A percentile compares a stretch with the other conserved stretches of the same genome.
Evolutionary conservation across 64 coral and sea anemone genomes (phyloP).

Genomic region (Stylophora pistillata): DNA sequence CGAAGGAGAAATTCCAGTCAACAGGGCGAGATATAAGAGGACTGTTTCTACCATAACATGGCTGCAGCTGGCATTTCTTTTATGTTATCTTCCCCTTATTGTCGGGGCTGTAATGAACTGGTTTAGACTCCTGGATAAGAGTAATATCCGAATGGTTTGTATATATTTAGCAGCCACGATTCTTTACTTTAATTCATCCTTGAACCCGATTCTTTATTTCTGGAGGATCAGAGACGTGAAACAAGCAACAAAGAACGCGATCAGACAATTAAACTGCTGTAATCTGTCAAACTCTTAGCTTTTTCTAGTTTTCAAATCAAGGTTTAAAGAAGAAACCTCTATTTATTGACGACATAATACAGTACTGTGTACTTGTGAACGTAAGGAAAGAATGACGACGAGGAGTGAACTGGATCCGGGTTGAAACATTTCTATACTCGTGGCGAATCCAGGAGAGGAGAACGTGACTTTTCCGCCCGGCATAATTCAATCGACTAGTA

Average conservation of each 20-base stretch:
- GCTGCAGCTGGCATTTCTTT: background rate
- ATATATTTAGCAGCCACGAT: background rate
- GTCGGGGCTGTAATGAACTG: background rate
- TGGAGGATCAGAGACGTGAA: background rate
- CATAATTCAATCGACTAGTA: no score
- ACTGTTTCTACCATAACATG: background rate
- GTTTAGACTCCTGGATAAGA: background rate
- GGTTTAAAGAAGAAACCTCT: no score
- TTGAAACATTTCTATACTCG: no score
- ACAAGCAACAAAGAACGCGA: background rate
- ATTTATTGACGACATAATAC: no score
- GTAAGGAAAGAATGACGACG: no score
- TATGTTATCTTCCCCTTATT: background rate
- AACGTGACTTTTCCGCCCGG: no score
- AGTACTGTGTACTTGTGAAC: no score
- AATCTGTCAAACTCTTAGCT: no score
- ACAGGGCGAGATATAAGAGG: background rate
- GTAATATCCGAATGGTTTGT: no score
- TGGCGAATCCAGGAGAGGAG: no score
- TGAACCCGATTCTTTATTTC: constrained; percentile 1
- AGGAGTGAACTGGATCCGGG: no score
- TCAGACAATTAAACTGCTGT: background rate
- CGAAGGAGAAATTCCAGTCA: background rate
- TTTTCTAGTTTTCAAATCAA: no score
- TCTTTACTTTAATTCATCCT: background rate